Evolutionary conservation across 2,888 invertebrate genomes (phyloP).

Genomic region (Scaptomyza polygonia): DNA sequence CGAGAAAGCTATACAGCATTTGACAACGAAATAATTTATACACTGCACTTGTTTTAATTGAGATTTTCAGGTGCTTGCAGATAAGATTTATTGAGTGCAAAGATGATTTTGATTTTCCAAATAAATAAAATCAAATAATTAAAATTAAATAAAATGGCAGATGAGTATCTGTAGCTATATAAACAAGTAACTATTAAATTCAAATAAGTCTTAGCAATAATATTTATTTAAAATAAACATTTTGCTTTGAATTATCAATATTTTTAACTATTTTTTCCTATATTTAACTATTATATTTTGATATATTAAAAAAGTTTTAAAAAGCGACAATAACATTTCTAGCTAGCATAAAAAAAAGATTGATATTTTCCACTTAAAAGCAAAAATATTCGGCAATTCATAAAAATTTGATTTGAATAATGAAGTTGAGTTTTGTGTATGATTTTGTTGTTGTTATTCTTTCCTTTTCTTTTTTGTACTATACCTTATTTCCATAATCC

Average conservation of each 20-base stretch:
- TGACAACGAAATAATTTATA: conserved; percentile 7
- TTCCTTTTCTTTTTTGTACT: conserved; percentile 52
- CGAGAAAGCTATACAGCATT: conserved; percentile 7
- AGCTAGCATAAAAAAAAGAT: conserved; percentile 23
- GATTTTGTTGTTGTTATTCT: neutral
- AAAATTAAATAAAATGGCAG: neutral
- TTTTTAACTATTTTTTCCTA: too few species aligned
- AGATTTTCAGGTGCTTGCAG: neutral
- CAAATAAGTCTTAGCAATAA: too few species aligned
- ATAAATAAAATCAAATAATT: too few species aligned
- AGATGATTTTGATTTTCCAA: too few species aligned
- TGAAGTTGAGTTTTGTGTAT: neutral
- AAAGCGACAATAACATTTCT: too few species aligned
- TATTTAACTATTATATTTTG: too few species aligned
- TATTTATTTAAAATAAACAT: too few species aligned
- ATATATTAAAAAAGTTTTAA: too few species aligned
- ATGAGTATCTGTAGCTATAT: too few species aligned
- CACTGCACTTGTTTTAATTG: conserved; percentile 18
- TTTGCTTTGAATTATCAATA: too few species aligned
- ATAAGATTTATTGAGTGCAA: too few species aligned
- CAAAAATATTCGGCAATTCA: neutral
- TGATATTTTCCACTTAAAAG: conserved; percentile 3
- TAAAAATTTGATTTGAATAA: conserved; percentile 13
- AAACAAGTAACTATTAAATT: too few species aligned
- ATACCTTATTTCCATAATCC: conserved; percentile 85